Base-by-base conservation (phyloP, 2,797 vertebrate species). In the Phrynocephalus forsythii region DNA sequence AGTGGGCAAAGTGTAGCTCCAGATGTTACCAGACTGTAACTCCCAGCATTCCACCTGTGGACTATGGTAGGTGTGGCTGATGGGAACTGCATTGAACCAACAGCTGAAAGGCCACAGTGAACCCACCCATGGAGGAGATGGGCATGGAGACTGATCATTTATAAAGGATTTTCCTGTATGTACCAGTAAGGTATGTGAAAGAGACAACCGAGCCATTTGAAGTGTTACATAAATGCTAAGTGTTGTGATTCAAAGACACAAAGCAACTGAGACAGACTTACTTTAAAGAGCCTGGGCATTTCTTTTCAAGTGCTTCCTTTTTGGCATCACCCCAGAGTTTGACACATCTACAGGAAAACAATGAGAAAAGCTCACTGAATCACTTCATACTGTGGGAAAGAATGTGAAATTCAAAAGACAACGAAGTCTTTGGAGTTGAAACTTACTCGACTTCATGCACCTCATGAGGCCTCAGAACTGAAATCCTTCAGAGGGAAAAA, bases 351-450 rank as follows among this genome's bases (percentile, higher is more conserved):
- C 1, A 63, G 44, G 0, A 26, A 92, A 92, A 86, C 26, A 91
- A 86, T 89, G 86, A 78, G 66, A 1, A 2, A 5, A 66, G 50
- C 77, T 93, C 91, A 90, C 89, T 84, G 89, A 91, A 91, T 72
- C 63, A 72, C 20, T 84, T 69, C 83, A 44, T 73, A 24, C 2
- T 38, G 30, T 28, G 15, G 9, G 48, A 94, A 83, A 86, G 9
- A 30, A 85, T 22, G 10, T 56, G 18, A 91, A 86, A 88, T 94
- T 94, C 91, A 67, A 87, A 79, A 78, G 88, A 80, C 92, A 91
- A 89, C 86, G 63, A 10, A 78, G 84, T n/a, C 60, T 2, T 93
- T 91, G 86, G 87, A 86, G 56, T 9, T 84, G 79, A 90, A 91
- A 50, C 44, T 88, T 90, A 60, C 77, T 86, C 78, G 80, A 76